Conservation (phyloP, 2,797 vertebrate genomes). For the Picus viridis region DNA sequence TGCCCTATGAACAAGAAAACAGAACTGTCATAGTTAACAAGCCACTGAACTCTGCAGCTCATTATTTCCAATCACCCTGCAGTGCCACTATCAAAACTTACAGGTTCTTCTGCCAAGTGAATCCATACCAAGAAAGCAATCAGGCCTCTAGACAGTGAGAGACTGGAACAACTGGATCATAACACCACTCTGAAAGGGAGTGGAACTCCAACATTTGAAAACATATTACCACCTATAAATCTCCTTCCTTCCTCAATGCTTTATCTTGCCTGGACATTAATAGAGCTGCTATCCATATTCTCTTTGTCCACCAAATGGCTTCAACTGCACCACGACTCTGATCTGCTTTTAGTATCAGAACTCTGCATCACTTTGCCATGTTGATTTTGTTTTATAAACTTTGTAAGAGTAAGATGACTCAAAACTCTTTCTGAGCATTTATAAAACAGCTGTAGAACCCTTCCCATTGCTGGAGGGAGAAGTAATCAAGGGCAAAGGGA, state of each 20-base stretch:
- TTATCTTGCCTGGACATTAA: not conserved
- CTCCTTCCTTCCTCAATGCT: fast-evolving
- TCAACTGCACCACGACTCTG: not conserved
- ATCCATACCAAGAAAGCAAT: not conserved
- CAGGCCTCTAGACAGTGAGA: not conserved
- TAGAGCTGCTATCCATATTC: not conserved
- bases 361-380: not conserved
- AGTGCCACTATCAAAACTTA: not conserved
- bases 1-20: not conserved
- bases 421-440: not conserved
- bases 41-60: not conserved
- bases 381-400: not conserved
- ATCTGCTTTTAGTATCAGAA: not conserved
- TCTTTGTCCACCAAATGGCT: not conserved
- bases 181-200: not conserved
- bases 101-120: not conserved
- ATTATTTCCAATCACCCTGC: not conserved
- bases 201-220: not conserved
- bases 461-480: not conserved
- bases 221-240: not conserved
- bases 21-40: not conserved
- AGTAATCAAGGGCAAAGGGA: not conserved
- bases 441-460: not conserved
- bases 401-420: not conserved
- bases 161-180: not conserved